A percentile compares a stretch with the other conserved stretches of the same genome.
phyloP scores from a whole-genome alignment of 2,113 vertebrate species.

The Rattus rattus region DNA sequence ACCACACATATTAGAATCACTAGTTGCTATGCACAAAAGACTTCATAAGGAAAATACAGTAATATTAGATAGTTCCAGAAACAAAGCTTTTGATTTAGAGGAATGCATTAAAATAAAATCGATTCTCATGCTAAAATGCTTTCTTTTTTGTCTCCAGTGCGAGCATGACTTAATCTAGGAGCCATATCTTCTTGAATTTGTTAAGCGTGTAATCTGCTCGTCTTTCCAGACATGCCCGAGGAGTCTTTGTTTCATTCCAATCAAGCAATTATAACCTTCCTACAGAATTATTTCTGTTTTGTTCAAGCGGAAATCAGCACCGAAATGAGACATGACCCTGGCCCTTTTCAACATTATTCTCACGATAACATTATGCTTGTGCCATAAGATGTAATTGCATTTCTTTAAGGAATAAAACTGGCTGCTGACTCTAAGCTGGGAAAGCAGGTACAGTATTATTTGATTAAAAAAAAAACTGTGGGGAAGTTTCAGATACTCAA shows the following conservation, averaged over 20 bases:
- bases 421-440: not conserved
- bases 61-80: slow-evolving; percentile 9
- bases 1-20: not conserved
- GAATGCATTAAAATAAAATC: slow-evolving; percentile 55
- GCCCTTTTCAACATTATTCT: not conserved
- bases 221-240: slow-evolving; percentile 68
- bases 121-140: slow-evolving; percentile 44
- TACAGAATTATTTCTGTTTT: slow-evolving; percentile 45
- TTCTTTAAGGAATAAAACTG: slow-evolving; percentile 32
- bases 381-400: not conserved
- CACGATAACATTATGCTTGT: not conserved
- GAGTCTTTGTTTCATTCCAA: slow-evolving; percentile 48
- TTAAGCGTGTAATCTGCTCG: slow-evolving; percentile 64
- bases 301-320: slow-evolving; percentile 20
- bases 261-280: slow-evolving; percentile 56
- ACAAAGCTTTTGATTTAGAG: slow-evolving; percentile 54
- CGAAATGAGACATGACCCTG: slow-evolving; percentile 1
- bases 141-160: not conserved
- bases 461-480: not conserved
- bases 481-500: not conserved
- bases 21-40: not conserved
- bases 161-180: slow-evolving; percentile 58
- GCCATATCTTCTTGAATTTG: slow-evolving; percentile 60
- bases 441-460: slow-evolving; percentile 26
- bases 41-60: not conserved